Evolutionary conservation across 2,797 vertebrate genomes (phyloP), one percentile per base, ranked within the genome.

Genomic region (Lophius americanus): DNA sequence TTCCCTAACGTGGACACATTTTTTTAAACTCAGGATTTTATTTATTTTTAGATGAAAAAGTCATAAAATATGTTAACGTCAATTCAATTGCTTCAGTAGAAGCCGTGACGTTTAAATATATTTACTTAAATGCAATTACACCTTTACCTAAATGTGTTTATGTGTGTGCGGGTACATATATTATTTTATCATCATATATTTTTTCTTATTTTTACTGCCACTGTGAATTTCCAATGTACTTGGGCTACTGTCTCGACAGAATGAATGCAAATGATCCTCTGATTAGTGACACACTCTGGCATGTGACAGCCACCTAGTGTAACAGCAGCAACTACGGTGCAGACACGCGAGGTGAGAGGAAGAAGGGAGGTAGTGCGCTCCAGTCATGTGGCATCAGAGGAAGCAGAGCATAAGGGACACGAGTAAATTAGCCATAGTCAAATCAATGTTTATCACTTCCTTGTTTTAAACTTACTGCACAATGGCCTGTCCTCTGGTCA

Each of bases 401-500:
- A 14, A 60, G 11, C 6, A 51, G 9, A 38, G 23, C 5, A 61
- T 3, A 33, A 50, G 44, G 13, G 23, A 59, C 35, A 53, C 6
- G 60, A 4, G 12, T 39, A 33, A 0, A 59, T 10, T 35, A 41
- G 2, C 48, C 47, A 69, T 48, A 68, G 12, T 57, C 6, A 41
- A 51, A 55, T 38, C 0, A 39, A 6, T 49, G 14, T 51, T 10
- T 35, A 39, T 4, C 14, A 53, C 14, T 51, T 6, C 37, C 59
- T 64, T 58, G 4, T 53, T 75, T 80, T 49, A 7, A 80, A 96
- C 98, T 98, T 95, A 99, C 98, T 94, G 94, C 78, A 99, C 95
- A 68, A 99, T 95, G 49, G 97, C 95, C 91, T 97, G 96, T 91
- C 98, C 98, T 91, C 97, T 93, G 80, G 93, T 98, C 88, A 96